Base-by-base conservation (phyloP, 2,797 vertebrate genomes). In the Allobates femoralis region DNA sequence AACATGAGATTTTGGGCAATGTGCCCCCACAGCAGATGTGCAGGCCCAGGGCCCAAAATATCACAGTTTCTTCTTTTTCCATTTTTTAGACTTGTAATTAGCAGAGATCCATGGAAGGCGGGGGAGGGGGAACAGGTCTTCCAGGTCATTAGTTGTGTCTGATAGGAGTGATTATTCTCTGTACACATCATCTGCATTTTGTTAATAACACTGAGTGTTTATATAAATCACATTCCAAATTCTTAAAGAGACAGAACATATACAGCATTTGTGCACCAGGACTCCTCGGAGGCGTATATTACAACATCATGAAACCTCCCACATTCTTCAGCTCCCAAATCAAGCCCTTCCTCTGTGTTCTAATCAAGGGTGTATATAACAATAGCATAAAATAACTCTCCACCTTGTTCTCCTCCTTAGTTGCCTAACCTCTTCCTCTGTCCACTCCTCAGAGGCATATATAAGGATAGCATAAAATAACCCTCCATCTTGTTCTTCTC, bases 21-120 rank as follows among this genome's bases (percentile, higher is more conserved):
- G 50, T 83, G 80, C 85, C 85, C 79, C 85, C 50, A 58, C 58
- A 69, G 46, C 85, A 87, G 85, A 87, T 87, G 85, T 83, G 74
- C 26, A n/a, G 85, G 79, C 60, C 53, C 58, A 23, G 62, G 51
- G 62, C 85, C 85, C 37, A 2, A 80, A 79, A 80, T 87, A 89
- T 86, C 88, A 51, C 85, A 88, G 66, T 73, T 76, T 58, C 66
- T 12, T 28, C 55, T 60, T 84, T 34, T 50, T 50, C 34, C 28
- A 62, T 32, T 77, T 85, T 83, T 41, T 83, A 41, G 14, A 19
- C 28, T 69, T 32, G 37, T 53, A 86, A 82, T 82, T 86, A 82
- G 46, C 34, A 16, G 78, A 75, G 67, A 86, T 81, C 50, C 60
- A 55, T 53, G 2, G 41, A 37, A 34, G 62, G 67, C 1, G 19